Conservation (phyloP, 1,140 invertebrate genomes). For the Arctopsyche grandis region DNA sequence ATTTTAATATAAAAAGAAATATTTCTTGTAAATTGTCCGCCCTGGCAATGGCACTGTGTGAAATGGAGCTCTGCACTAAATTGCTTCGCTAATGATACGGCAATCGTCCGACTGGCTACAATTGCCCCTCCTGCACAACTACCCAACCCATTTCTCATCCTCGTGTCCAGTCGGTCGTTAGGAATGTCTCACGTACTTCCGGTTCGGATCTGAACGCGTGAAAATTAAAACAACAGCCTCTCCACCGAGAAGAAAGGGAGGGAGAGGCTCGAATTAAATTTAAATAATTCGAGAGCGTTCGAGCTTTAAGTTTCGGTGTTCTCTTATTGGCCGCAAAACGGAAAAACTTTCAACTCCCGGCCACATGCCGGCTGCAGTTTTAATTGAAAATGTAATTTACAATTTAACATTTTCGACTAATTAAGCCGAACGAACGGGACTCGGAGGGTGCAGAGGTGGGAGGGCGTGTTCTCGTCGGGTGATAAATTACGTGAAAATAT, state of each 20-base stretch:
- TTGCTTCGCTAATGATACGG: constrained; percentile 36
- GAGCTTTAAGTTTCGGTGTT: background rate
- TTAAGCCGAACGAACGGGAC: constrained; percentile 6
- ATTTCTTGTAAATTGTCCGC: background rate
- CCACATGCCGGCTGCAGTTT: constrained; percentile 36
- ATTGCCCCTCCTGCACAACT: constrained; percentile 30
- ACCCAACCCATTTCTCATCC: constrained; percentile 30
- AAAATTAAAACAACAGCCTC: background rate
- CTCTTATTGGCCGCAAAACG: constrained; percentile 3
- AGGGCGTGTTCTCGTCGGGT: background rate
- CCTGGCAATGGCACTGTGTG: background rate
- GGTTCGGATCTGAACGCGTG: background rate
- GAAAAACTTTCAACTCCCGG: constrained; percentile 20
- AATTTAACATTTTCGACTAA: constrained; percentile 42
- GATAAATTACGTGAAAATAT: constrained; percentile 28
- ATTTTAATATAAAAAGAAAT: background rate
- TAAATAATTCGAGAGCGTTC: background rate
- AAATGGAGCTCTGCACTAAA: constrained; percentile 8
- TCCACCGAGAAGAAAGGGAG: background rate
- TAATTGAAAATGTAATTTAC: constrained; percentile 42
- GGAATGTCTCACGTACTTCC: background rate
- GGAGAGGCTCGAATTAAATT: no score
- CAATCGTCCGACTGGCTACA: constrained; percentile 38
- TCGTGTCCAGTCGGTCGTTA: background rate
- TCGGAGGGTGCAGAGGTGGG: background rate